Percentiles rank a stretch among this genome's conserved stretches.
phyloP scores from a whole-genome alignment of 2,888 invertebrate species.

The Chironomus riparius region DNA sequence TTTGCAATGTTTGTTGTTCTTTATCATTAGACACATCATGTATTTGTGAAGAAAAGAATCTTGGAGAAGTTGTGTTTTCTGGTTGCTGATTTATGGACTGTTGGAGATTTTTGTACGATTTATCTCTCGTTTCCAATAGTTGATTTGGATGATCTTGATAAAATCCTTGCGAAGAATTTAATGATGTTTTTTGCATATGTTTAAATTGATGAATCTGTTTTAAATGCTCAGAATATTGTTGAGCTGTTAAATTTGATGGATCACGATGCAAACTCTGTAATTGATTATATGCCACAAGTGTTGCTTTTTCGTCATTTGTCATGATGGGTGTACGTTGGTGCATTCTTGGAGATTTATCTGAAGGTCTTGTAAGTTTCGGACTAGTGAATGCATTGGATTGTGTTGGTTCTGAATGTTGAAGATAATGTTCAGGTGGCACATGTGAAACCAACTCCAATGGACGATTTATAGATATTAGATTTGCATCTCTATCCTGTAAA shows the following conservation, averaged over 20 bases:
- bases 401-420: neutral
- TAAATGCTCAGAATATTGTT: conserved; percentile 12
- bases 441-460: conserved; percentile 3
- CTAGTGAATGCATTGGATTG: neutral
- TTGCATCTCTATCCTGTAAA: neutral
- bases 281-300: conserved; percentile 8
- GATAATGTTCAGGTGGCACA: conserved; percentile 4
- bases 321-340: neutral
- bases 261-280: conserved; percentile 1
- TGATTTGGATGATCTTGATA: no score
- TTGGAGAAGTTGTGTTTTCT: neutral
- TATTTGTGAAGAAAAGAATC: neutral
- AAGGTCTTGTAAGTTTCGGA: neutral
- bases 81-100: neutral
- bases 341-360: neutral
- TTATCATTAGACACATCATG: neutral
- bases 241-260: neutral
- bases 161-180: no score
- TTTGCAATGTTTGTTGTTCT: conserved; percentile 8
- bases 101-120: no score
- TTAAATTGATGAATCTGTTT: conserved; percentile 1
- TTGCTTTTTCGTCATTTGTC: neutral
- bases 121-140: no score
- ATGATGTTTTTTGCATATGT: neutral
- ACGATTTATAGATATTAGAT: neutral